Evolutionary conservation across 2,113 vertebrate genomes (phyloP).

Genomic region (Tichodroma muraria): DNA sequence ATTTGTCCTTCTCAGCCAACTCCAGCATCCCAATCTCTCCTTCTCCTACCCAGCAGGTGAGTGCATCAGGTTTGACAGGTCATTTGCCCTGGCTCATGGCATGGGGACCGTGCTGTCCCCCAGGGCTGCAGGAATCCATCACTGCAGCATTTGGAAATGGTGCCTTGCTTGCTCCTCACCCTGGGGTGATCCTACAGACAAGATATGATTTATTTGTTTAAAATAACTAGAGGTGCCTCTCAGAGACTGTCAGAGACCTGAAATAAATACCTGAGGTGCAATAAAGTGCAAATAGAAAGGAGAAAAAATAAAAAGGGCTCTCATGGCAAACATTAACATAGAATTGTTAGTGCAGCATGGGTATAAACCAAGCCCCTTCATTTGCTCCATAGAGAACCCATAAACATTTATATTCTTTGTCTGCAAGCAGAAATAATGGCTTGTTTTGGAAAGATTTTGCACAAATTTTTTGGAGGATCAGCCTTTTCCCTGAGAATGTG

Average conservation of each 20-base stretch:
- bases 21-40: background rate
- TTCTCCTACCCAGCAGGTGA: background rate
- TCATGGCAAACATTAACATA: background rate
- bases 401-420: background rate
- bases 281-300: background rate
- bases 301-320: background rate
- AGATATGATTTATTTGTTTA: constrained; percentile 9
- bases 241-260: background rate
- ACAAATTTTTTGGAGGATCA: background rate
- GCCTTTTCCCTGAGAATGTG: background rate
- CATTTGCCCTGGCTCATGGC: background rate
- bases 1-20: background rate
- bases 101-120: background rate
- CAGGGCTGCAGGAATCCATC: constrained; percentile 1
- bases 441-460: background rate
- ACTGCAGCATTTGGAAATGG: background rate
- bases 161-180: background rate
- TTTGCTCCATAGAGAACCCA: background rate
- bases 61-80: background rate
- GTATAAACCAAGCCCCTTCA: background rate
- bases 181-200: background rate
- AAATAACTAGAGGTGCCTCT: background rate
- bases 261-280: background rate
- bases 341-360: background rate
- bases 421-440: background rate